phyloP scores from a whole-genome alignment of 1,140 invertebrate species.

The Calycopis cecrops region DNA sequence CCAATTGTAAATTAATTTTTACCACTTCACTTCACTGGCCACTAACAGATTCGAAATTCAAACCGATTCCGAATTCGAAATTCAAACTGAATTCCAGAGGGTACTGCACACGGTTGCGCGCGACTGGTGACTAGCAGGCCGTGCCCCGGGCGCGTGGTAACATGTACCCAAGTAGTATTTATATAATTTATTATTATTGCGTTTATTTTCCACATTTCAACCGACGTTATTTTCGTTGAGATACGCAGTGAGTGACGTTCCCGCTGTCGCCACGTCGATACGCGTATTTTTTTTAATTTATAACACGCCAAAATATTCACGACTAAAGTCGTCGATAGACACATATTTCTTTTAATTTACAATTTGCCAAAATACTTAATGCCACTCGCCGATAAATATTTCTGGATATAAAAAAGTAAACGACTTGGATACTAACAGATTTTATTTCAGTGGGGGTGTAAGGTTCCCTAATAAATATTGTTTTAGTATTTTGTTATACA shows the following conservation, averaged over 20 bases:
- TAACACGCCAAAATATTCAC: no score
- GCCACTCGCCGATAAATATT: no score
- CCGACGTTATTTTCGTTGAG: constrained; percentile 40
- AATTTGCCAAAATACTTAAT: no score
- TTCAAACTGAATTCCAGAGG: constrained; percentile 36
- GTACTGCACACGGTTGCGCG: constrained; percentile 47
- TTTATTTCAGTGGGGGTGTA: no score
- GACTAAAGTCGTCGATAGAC: no score
- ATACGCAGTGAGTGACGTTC: constrained; percentile 23
- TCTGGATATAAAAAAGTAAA: no score
- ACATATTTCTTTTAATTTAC: no score
- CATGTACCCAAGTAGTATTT: constrained; percentile 49
- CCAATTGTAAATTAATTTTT: constrained; percentile 51
- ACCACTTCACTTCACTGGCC: constrained; percentile 52
- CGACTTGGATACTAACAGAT: no score
- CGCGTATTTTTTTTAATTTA: not conserved
- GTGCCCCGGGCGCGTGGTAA: constrained; percentile 30
- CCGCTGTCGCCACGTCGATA: constrained; percentile 1
- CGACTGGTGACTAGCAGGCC: constrained; percentile 41
- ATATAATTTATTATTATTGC: constrained; percentile 58
- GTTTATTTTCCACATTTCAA: constrained; percentile 43
- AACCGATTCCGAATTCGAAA: constrained; percentile 21
- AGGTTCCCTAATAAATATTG: no score
- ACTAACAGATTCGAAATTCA: constrained; percentile 30
- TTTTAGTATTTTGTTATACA: no score